Conservation (phyloP, 2,888 invertebrate species). For the Lycophotia porphyrea region DNA sequence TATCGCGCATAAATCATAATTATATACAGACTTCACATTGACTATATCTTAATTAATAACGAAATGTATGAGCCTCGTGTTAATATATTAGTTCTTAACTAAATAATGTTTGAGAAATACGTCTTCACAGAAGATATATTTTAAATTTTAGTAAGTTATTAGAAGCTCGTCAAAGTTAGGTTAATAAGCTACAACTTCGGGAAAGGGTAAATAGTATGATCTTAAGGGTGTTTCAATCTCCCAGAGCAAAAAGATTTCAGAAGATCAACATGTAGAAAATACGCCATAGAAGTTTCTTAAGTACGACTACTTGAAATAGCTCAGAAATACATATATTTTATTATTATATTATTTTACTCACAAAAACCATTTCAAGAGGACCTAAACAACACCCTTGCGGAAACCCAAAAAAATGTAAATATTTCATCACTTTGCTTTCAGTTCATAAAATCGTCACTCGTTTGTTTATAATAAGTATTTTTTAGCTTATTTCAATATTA, state of each 20-base stretch:
- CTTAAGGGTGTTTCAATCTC: background rate
- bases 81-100: conserved; percentile 74
- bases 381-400: background rate
- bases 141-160: conserved; percentile 69
- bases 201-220: conserved; percentile 38
- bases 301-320: background rate
- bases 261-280: conserved; percentile 3
- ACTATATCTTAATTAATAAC: conserved; percentile 59
- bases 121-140: conserved; percentile 79
- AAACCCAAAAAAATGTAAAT: background rate
- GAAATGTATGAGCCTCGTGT: conserved; percentile 74
- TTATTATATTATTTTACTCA: background rate
- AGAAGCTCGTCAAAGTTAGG: conserved; percentile 59
- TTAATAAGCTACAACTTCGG: conserved; percentile 51
- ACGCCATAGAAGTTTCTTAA: too few relatives aligned
- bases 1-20: conserved; percentile 24
- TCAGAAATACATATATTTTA: background rate
- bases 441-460: background rate
- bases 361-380: background rate
- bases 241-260: background rate
- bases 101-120: conserved; percentile 62
- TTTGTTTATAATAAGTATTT: background rate
- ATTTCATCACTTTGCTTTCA: background rate
- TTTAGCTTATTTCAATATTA: background rate
- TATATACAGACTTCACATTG: conserved; percentile 45